Conservation (phyloP, 2,113 vertebrate genomes). For the Leptobrachium ailaonicum region DNA sequence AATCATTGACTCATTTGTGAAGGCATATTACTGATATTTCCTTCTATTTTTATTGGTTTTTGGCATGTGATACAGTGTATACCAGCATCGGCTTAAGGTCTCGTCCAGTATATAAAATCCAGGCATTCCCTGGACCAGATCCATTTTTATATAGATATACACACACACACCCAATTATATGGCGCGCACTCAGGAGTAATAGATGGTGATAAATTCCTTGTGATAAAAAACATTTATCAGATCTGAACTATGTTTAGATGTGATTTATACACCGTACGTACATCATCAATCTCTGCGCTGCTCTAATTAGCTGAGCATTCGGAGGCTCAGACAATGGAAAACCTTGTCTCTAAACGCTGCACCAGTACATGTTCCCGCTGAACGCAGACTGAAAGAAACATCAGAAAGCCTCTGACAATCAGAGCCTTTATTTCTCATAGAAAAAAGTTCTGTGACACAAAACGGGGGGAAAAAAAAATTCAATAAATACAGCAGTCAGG, state of each 20-base stretch:
- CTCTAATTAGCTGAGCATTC: slow-evolving; percentile 41
- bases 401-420: slow-evolving; percentile 19
- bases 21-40: no score
- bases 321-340: slow-evolving; percentile 34
- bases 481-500: slow-evolving; percentile 14
- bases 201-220: slow-evolving; percentile 38
- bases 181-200: neutral
- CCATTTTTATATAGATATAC: neutral
- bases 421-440: neutral
- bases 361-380: neutral
- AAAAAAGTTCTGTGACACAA: slow-evolving; percentile 7
- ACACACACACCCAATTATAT: neutral
- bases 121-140: neutral
- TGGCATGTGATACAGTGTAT: no score
- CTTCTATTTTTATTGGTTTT: no score
- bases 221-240: slow-evolving; percentile 44
- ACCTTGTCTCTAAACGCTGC: slow-evolving; percentile 11
- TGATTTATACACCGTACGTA: slow-evolving; percentile 35
- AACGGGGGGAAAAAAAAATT: slow-evolving; percentile 1
- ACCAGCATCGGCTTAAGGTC: no score
- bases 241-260: slow-evolving; percentile 40
- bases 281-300: slow-evolving; percentile 31
- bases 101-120: no score
- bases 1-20: no score
- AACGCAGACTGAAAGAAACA: neutral